These are phyloP conservation scores for Acronicta alni DNA, from an alignment of 2,888 invertebrate species.

Conservation along the genomic window DNA sequence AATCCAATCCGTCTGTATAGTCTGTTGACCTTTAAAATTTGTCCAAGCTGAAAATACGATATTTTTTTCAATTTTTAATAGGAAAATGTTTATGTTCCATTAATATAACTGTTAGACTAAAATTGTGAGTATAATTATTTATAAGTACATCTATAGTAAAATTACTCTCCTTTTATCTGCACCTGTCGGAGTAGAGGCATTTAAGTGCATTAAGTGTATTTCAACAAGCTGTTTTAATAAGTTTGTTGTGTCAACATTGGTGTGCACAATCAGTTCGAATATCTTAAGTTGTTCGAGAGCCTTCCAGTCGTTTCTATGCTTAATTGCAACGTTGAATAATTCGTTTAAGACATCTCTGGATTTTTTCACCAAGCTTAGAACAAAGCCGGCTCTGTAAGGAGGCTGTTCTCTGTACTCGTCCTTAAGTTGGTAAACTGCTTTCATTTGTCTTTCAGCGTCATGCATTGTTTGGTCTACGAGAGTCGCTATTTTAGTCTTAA, in stretches of 20 bases:
- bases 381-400: constrained; percentile 74
- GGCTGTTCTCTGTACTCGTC: constrained; percentile 53
- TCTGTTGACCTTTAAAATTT: too few relatives aligned
- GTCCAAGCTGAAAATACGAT: too few relatives aligned
- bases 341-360: constrained; percentile 76
- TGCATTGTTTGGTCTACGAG: constrained; percentile 74
- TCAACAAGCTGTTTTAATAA: constrained; percentile 75
- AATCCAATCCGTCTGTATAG: too few relatives aligned
- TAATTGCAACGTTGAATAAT: constrained; percentile 79
- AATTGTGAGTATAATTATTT: background rate
- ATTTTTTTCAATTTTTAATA: too few relatives aligned
- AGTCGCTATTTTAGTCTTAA: constrained; percentile 73
- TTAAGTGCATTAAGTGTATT: constrained; percentile 68
- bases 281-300: constrained; percentile 80
- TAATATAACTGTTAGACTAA: constrained; percentile 2
- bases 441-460: constrained; percentile 69
- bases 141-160: constrained; percentile 51
- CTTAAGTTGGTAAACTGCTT: constrained; percentile 64
- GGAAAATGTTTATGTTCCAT: too few relatives aligned
- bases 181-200: constrained; percentile 45
- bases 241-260: constrained; percentile 79
- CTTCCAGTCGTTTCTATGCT: constrained; percentile 79
- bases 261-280: constrained; percentile 80
- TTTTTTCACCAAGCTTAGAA: constrained; percentile 77
- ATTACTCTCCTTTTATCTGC: constrained; percentile 62